phyloP scores from a whole-genome alignment of 2,888 invertebrate genomes.

The Drosophila melanosoma region DNA sequence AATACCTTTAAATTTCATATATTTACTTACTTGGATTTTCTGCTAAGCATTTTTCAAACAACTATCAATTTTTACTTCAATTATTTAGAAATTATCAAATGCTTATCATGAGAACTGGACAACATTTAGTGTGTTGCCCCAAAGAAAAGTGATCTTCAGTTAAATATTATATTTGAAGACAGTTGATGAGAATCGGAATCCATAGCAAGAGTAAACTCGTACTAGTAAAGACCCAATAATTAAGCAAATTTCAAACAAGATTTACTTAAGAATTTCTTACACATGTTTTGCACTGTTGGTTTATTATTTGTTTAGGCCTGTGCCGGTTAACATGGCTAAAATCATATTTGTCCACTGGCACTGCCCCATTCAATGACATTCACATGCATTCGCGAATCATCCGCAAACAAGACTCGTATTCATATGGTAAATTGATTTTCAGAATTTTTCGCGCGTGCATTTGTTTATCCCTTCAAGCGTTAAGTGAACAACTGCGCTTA shows the following conservation, averaged over 20 bases:
- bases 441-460: constrained; percentile 70
- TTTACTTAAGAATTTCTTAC: neutral
- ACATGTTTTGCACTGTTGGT: neutral
- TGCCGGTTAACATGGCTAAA: constrained; percentile 36
- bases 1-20: neutral
- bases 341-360: constrained; percentile 51
- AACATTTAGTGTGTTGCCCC: neutral
- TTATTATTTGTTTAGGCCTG: neutral
- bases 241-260: neutral
- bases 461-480: constrained; percentile 79
- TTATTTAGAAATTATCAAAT: neutral
- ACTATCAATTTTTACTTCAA: too few species aligned
- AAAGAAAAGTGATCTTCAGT: neutral
- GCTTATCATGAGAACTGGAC: neutral
- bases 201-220: neutral
- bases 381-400: constrained; percentile 59
- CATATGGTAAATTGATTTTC: constrained; percentile 73
- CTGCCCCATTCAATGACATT: constrained; percentile 65
- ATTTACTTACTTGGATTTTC: neutral
- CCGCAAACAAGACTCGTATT: constrained; percentile 41
- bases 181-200: neutral
- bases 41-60: neutral
- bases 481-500: constrained; percentile 78
- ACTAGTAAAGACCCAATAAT: neutral
- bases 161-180: neutral